Evolutionary conservation across 2,888 invertebrate species (phyloP).

Genomic region (Lamproptera curius): DNA sequence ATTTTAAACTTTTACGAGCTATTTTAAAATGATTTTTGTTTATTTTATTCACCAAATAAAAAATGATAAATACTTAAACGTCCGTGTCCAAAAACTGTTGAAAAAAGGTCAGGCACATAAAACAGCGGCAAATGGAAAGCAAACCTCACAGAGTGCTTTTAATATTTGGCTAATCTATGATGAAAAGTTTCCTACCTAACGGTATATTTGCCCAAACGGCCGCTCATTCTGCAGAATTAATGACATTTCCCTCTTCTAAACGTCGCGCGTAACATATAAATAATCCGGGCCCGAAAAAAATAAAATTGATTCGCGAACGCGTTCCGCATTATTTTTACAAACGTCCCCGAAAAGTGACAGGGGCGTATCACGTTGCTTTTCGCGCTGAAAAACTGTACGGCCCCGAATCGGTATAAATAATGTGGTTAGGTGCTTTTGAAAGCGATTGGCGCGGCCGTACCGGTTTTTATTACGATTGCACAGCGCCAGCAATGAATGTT

Average conservation of each 20-base stretch:
- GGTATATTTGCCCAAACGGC: slow-evolving; percentile 26
- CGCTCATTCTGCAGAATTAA: slow-evolving; percentile 30
- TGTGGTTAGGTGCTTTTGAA: slow-evolving; percentile 32
- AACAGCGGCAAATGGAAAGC: slow-evolving; percentile 17
- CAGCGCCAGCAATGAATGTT: background rate
- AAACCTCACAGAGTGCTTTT: slow-evolving; percentile 12
- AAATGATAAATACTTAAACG: no score
- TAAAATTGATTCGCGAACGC: slow-evolving; percentile 25
- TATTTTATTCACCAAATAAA: no score
- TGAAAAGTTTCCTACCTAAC: slow-evolving; percentile 21
- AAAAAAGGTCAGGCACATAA: slow-evolving; percentile 8
- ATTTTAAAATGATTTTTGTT: no score
- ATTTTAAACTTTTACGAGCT: no score
- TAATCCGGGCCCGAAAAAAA: slow-evolving; percentile 27
- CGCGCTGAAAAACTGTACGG: slow-evolving; percentile 33
- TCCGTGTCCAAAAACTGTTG: background rate
- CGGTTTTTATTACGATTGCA: slow-evolving; percentile 11
- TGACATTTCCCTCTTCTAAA: slow-evolving; percentile 30
- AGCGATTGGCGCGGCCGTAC: slow-evolving; percentile 24
- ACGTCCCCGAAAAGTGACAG: slow-evolving; percentile 33
- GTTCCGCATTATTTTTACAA: slow-evolving; percentile 34
- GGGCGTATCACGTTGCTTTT: slow-evolving; percentile 36
- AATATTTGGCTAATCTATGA: slow-evolving; percentile 18
- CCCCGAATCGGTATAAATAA: slow-evolving; percentile 33
- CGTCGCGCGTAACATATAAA: slow-evolving; percentile 30